phyloP scores from a whole-genome alignment of 2,113 vertebrate species.

The Poicephalus meyeri region DNA sequence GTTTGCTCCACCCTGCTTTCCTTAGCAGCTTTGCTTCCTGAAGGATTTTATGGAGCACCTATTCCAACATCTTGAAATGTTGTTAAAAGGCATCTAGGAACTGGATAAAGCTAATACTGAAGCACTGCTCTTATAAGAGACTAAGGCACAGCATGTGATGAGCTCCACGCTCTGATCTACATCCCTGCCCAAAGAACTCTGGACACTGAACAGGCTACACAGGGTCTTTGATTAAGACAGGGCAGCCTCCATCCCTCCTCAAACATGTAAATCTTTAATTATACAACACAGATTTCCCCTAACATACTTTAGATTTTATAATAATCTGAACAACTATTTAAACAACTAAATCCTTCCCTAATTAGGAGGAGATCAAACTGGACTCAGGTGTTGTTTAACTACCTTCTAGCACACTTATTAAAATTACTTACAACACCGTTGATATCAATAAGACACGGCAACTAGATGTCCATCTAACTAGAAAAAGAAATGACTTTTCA shows the following conservation, averaged over 20 bases:
- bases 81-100: background rate
- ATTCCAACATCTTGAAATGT: background rate
- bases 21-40: background rate
- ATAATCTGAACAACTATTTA: background rate
- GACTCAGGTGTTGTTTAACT: background rate
- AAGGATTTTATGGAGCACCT: background rate
- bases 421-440: constrained; percentile 3
- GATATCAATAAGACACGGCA: background rate
- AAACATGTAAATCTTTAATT: background rate
- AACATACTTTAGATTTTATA: background rate
- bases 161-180: background rate
- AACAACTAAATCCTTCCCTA: background rate
- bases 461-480: background rate
- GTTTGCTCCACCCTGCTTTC: background rate
- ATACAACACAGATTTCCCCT: background rate
- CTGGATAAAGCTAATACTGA: background rate
- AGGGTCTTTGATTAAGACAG: background rate
- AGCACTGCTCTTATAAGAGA: fast-evolving
- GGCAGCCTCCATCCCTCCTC: background rate
- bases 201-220: background rate
- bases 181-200: background rate
- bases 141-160: background rate
- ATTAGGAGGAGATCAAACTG: background rate
- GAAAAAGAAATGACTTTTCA: background rate
- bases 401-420: background rate